These are phyloP conservation scores for Camponotus pennsylvanicus DNA, from an alignment of 1,140 invertebrate genomes.

Conservation along the genomic window DNA sequence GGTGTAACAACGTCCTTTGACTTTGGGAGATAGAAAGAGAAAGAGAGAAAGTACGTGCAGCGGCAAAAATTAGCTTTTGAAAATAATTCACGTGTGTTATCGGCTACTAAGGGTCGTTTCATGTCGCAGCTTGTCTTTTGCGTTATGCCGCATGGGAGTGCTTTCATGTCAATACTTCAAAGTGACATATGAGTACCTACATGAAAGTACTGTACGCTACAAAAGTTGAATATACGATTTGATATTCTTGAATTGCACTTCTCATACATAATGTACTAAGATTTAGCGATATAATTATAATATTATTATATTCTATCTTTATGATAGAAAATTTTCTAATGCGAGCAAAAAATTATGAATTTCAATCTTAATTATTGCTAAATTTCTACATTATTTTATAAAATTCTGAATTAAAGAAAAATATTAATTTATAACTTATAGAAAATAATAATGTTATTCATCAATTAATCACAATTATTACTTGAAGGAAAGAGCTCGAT, in stretches of 20 bases:
- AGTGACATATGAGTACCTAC: conserved; percentile 78
- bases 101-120: conserved; percentile 85
- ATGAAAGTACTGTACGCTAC: conserved; percentile 70
- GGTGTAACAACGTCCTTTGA: conserved; percentile 80
- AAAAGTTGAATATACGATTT: conserved; percentile 67
- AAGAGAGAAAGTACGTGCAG: conserved; percentile 64
- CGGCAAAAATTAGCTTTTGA: conserved; percentile 85
- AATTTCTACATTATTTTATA: not conserved
- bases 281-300: not conserved
- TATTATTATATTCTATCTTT: not conserved
- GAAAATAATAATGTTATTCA: conserved; percentile 29
- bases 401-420: not conserved
- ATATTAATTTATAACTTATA: conserved; percentile 1
- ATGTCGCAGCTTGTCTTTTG: conserved; percentile 85
- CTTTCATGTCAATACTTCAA: conserved; percentile 85
- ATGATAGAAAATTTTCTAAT: not conserved
- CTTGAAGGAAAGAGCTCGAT: not conserved
- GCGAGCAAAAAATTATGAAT: not conserved
- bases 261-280: not conserved
- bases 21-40: conserved; percentile 73
- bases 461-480: not conserved
- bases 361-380: not conserved
- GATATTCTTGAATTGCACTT: conserved; percentile 12
- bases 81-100: conserved; percentile 86
- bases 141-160: conserved; percentile 78